These are phyloP conservation scores for Mus pahari DNA, from an alignment of 2,113 vertebrate genomes.

Conservation along the genomic window DNA sequence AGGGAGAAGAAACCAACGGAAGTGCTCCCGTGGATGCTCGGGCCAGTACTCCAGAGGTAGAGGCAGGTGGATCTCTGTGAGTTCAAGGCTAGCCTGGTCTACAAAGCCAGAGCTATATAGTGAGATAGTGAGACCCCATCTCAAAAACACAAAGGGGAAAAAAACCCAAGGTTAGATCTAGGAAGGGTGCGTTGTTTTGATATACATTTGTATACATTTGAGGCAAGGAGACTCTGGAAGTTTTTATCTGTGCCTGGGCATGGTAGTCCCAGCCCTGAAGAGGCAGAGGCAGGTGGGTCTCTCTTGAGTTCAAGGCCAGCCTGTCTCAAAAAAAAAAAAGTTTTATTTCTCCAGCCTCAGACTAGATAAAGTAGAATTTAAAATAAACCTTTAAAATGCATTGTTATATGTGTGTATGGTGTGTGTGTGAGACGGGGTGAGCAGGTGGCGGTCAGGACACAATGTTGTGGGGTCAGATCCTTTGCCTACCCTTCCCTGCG, in stretches of 20 bases:
- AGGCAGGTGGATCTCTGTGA: not conserved
- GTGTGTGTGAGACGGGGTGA: no score
- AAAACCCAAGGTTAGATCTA: not conserved
- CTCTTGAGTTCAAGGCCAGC: not conserved
- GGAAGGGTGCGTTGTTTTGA: not conserved
- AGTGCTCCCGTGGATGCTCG: not conserved
- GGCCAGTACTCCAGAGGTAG: not conserved
- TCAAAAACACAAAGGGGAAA: not conserved
- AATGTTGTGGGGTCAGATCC: not conserved
- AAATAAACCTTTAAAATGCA: not conserved
- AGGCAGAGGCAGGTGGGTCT: not conserved
- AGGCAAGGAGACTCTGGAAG: not conserved
- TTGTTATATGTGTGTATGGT: not conserved
- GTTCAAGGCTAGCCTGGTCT: not conserved
- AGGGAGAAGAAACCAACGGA: no score
- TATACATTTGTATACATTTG: not conserved
- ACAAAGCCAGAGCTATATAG: not conserved
- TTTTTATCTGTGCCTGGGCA: not conserved
- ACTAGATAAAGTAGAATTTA: not conserved
- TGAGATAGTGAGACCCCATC: not conserved
- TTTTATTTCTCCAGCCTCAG: not conserved
- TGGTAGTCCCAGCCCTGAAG: not conserved
- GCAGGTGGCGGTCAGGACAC: not conserved
- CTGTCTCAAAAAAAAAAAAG: not conserved
- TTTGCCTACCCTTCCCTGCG: not conserved